phyloP scores from a whole-genome alignment of 1,140 invertebrate genomes.

The Ooceraea biroi region DNA sequence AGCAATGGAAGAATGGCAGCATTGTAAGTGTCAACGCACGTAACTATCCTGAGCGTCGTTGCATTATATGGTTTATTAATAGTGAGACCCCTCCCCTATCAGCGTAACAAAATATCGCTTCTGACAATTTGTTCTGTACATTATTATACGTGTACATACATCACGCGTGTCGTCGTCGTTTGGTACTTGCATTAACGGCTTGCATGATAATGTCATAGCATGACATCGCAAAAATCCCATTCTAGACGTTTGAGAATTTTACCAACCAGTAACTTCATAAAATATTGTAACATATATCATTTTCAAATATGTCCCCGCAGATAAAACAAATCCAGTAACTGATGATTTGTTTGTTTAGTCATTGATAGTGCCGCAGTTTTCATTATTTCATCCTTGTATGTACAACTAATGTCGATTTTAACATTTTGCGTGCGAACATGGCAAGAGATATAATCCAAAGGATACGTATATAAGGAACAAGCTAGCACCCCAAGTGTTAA shows the following conservation, averaged over 20 bases:
- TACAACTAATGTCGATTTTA: slow-evolving; percentile 40
- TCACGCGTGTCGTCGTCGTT: slow-evolving; percentile 5
- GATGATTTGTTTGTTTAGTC: slow-evolving; percentile 36
- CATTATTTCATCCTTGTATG: slow-evolving; percentile 6
- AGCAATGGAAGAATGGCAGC: slow-evolving; percentile 91
- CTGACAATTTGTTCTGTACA: slow-evolving; percentile 63
- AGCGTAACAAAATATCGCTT: slow-evolving; percentile 64
- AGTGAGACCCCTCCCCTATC: slow-evolving; percentile 64
- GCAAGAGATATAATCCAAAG: no score
- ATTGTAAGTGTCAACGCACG: slow-evolving; percentile 88
- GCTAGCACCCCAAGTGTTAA: slow-evolving; percentile 36
- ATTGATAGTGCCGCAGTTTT: slow-evolving; percentile 9
- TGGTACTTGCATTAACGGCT: slow-evolving; percentile 61
- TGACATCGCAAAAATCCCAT: slow-evolving; percentile 65
- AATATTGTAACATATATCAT: slow-evolving; percentile 52
- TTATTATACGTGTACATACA: slow-evolving; percentile 48
- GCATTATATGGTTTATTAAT: slow-evolving; percentile 67
- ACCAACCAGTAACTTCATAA: slow-evolving; percentile 59
- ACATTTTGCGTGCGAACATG: slow-evolving; percentile 20
- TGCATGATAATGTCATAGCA: slow-evolving; percentile 75
- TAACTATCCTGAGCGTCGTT: slow-evolving; percentile 71
- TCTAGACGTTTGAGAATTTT: slow-evolving; percentile 54
- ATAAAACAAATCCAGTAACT: slow-evolving; percentile 18
- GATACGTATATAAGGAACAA: background rate
- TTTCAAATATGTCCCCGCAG: background rate